A percentile compares a stretch with the other conserved stretches of the same genome.
Evolutionary conservation across 2,113 vertebrate species (phyloP).

Genomic region (Hydropotes inermis): DNA sequence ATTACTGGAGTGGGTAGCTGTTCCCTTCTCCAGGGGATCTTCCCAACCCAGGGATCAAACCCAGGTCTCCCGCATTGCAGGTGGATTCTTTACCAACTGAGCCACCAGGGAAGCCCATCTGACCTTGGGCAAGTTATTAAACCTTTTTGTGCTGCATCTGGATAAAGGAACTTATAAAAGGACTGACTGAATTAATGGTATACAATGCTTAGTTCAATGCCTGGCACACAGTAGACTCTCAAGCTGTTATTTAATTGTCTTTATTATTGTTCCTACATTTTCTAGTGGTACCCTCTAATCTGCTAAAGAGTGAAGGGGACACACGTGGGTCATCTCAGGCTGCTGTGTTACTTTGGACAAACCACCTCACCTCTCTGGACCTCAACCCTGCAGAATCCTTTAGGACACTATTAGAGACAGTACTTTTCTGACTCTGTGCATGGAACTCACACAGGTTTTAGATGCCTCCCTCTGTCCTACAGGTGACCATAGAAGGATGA

Average conservation of each 20-base stretch:
- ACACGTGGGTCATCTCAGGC: background rate
- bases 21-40: background rate
- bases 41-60: background rate
- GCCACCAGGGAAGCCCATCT: background rate
- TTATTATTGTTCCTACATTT: background rate
- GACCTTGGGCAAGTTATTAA: background rate
- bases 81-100: background rate
- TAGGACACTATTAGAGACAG: background rate
- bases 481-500: background rate
- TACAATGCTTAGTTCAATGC: background rate
- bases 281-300: background rate
- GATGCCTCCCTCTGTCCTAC: background rate
- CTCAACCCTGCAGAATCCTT: background rate
- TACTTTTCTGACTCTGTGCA: background rate
- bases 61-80: background rate
- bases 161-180: background rate
- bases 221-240: background rate
- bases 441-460: background rate
- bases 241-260: background rate
- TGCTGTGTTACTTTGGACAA: slow-evolving; percentile 2
- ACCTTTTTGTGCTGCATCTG: background rate
- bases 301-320: background rate
- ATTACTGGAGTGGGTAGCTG: background rate
- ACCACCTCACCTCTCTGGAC: background rate
- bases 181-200: background rate